These are phyloP conservation scores for Carlito syrichta DNA, from an alignment of 2,113 vertebrate species.

Conservation along the genomic window DNA sequence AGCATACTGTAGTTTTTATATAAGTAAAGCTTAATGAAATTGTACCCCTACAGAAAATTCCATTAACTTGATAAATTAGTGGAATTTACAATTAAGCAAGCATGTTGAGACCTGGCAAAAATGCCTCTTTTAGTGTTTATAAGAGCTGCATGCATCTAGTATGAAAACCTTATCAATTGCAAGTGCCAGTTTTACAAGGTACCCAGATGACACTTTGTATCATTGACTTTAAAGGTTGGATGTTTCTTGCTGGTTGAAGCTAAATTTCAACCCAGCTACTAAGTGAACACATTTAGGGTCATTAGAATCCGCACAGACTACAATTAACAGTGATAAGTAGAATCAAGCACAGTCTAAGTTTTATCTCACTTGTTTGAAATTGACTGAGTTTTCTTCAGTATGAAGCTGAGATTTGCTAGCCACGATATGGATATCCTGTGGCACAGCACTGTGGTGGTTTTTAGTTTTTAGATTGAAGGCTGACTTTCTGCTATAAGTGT, in stretches of 20 bases:
- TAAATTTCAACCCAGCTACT: slow-evolving; percentile 66
- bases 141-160: slow-evolving; percentile 77
- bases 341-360: slow-evolving; percentile 80
- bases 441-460: slow-evolving; percentile 55
- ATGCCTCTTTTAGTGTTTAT: slow-evolving; percentile 78
- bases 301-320: slow-evolving; percentile 72
- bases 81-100: slow-evolving; percentile 75
- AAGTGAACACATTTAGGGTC: slow-evolving; percentile 61
- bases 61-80: slow-evolving; percentile 71
- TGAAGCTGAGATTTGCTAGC: slow-evolving; percentile 59
- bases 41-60: slow-evolving; percentile 72
- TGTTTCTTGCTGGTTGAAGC: slow-evolving; percentile 74
- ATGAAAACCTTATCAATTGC: slow-evolving; percentile 74
- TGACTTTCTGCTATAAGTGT: slow-evolving; percentile 64
- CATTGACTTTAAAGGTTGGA: slow-evolving; percentile 74
- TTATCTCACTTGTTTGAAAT: slow-evolving; percentile 75
- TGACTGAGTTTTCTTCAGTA: slow-evolving; percentile 69
- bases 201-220: slow-evolving; percentile 65
- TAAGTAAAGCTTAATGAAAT: slow-evolving; percentile 70
- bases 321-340: slow-evolving; percentile 68
- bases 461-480: slow-evolving; percentile 70
- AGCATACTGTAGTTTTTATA: slow-evolving; percentile 66
- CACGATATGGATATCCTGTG: slow-evolving; percentile 70
- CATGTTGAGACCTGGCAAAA: slow-evolving; percentile 69
- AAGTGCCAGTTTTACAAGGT: slow-evolving; percentile 72